Conservation (phyloP, 2,113 vertebrate species). For the Stegastes partitus region DNA sequence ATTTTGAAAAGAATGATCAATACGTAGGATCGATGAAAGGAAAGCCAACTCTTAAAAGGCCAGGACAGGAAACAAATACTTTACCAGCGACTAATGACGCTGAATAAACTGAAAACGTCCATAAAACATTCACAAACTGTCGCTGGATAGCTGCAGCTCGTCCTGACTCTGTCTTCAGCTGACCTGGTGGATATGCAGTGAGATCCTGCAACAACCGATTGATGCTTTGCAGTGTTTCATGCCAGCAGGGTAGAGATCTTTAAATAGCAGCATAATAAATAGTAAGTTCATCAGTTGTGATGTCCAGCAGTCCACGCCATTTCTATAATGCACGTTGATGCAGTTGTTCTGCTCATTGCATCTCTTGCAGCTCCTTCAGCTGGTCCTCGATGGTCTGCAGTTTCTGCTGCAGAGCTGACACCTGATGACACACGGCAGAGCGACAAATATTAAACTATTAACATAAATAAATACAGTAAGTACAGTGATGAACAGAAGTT, state of each 20-base stretch:
- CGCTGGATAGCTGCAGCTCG: no score
- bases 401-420: conserved; percentile 76
- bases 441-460: not conserved
- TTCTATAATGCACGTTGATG: not conserved
- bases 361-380: conserved; percentile 61
- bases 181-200: no score
- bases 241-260: not conserved
- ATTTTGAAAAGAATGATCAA: not conserved
- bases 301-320: conserved; percentile 2
- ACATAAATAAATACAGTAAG: no score
- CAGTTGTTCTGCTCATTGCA: conserved; percentile 23
- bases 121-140: no score
- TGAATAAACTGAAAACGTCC: no score
- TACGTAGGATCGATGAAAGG: no score
- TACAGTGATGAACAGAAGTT: no score
- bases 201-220: no score
- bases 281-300: not conserved
- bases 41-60: no score
- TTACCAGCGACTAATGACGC: no score
- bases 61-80: no score
- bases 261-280: not conserved
- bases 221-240: not conserved
- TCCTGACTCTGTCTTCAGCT: no score
- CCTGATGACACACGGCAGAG: conserved; percentile 55
- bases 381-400: conserved; percentile 80